Base-by-base conservation (phyloP, 2,888 invertebrate species). In the Amphiduros pacificus region DNA sequence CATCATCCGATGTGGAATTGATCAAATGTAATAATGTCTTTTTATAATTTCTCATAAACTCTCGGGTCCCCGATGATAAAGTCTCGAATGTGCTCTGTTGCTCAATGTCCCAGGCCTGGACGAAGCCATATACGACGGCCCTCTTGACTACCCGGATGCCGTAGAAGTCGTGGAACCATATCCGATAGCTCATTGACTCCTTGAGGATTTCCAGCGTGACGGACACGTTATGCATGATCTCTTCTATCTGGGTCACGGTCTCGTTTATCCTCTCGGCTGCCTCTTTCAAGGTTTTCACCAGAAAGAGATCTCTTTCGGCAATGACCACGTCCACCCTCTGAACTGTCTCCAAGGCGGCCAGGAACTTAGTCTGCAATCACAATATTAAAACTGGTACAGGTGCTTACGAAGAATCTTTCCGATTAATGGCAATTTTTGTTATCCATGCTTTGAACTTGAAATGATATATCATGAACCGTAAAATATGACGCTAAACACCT, bases 71-170 rank as follows among this genome's bases (percentile, higher is more conserved):
- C 17, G 58, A 29, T 3, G 28, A 22, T 22, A 58, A 27, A 26
- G 58, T 49, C 1, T 29, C 24, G 27, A 58, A 58, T 4, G 50
- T 17, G 24, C 48, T 48, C 51, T 58, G 58, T 26, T 51, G 58
- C 24, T 58, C 49, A 20, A 58, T 58, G 36, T 50, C 51, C 50
- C 50, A 58, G 1, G 58, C 36, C 51, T 58, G 58, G 14, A 51
- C 41, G 50, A 58, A 58, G 36, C 58, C 58, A 48, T 58, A 58
- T 26, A 29, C n/a, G 1, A 58, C 31, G 1, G 58, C 58, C 36
- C 22, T 29, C 20, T 51, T 20, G 1, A 58, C 58, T 14, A 20
- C 50, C n/a, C 24, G 17, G 9, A 58, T 49, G 6, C 50, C 58
- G 26, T 58, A 58, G 27, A 28, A 32, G 17, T 36, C n/a, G 36